Base-by-base conservation (phyloP, 2,797 vertebrate species). In the Brotula barbata region DNA sequence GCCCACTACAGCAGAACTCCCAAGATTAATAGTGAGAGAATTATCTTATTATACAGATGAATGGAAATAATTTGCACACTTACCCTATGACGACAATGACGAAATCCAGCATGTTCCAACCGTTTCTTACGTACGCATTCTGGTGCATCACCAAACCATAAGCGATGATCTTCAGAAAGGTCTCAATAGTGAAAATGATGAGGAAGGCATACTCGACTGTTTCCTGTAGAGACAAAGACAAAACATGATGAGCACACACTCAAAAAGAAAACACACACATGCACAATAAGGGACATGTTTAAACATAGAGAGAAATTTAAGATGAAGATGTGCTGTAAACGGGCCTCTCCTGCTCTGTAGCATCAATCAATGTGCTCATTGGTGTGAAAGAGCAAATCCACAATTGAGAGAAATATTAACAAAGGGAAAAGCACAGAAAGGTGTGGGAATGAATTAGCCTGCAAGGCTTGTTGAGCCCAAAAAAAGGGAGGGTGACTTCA, bases 191-290 rank as follows among this genome's bases (percentile, higher is more conserved):
- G 93, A 98, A 99, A 93, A 98, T 96, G 88, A 99, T 97, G 86
- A 98, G 95, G 93, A 99, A 99, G 95, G 96, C 97, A 95, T 99
- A 98, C 94, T 99, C 97, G 86, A 99, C 97, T 92, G 96, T 98
- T 94, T 99, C 97, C 97, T 99, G 92, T 55, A n/a, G n/a, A n/a
- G n/a, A n/a, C n/a, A n/a, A n/a, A n/a, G n/a, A n/a, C n/a, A n/a
- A n/a, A n/a, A n/a, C n/a, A 15, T 33, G 89, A 98, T 96, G 89
- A 98, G 95, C 93, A 98, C n/a, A n/a, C n/a, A n/a, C n/a, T n/a
- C n/a, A n/a, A n/a, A n/a, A n/a, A n/a, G n/a, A n/a, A 28, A 4
- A 28, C 25, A 28, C 25, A 28, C 25, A 28, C 25, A 28, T 8
- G 8, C 25, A 28, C 25, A 28, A 4, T 4, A 4, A 28, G 4